phyloP scores from a whole-genome alignment of 2,888 invertebrate species.

The Hedychridium roseum region DNA sequence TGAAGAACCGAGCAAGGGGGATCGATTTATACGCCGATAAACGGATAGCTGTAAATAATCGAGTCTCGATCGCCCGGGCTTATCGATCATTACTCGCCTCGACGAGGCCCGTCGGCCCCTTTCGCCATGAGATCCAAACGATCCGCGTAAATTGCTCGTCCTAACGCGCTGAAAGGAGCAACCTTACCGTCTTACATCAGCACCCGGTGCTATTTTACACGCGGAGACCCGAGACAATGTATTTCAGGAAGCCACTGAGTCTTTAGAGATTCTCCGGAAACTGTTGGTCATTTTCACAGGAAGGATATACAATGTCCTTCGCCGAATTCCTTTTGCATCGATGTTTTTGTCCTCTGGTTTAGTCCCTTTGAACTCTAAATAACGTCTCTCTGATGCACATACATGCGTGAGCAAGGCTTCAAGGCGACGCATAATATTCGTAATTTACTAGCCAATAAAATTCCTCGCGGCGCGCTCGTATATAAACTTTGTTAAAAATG shows the following conservation, averaged over 20 bases:
- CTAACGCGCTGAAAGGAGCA: too few species aligned
- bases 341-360: too few species aligned
- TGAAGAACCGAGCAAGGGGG: too few species aligned
- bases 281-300: too few species aligned
- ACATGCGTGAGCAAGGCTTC: slow-evolving; percentile 16
- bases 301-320: too few species aligned
- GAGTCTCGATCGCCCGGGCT: too few species aligned
- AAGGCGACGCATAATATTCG: slow-evolving; percentile 20
- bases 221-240: too few species aligned
- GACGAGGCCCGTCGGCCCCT: not conserved
- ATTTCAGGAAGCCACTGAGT: too few species aligned
- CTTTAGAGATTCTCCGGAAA: too few species aligned
- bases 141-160: slow-evolving; percentile 1
- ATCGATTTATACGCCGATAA: slow-evolving; percentile 7
- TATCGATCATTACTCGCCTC: slow-evolving; percentile 1
- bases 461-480: slow-evolving; percentile 13
- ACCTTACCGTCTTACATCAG: slow-evolving; percentile 17
- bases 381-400: slow-evolving; percentile 16
- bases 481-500: too few species aligned
- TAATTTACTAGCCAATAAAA: slow-evolving; percentile 32
- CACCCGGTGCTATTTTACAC: too few species aligned
- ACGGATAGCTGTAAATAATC: slow-evolving; percentile 11
- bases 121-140: not conserved
- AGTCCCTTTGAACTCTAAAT: slow-evolving; percentile 21
- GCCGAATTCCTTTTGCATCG: too few species aligned